A percentile compares a stretch with the other conserved stretches of the same genome.
These are phyloP conservation scores for Adelges cooleyi DNA, from an alignment of 1,140 invertebrate species.

Conservation along the genomic window DNA sequence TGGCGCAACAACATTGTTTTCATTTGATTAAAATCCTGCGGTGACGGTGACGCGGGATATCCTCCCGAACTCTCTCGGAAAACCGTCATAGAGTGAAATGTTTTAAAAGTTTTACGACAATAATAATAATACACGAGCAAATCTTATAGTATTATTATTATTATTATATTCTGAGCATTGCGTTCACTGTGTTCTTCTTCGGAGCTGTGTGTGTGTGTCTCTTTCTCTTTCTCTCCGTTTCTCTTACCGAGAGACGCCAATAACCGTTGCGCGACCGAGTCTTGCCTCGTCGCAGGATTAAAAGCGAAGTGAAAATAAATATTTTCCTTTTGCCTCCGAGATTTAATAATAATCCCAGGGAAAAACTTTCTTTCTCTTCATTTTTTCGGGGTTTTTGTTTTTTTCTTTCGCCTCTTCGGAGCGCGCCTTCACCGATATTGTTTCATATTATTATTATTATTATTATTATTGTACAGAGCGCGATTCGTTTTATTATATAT, in stretches of 20 bases:
- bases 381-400: no score
- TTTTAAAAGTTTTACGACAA: slow-evolving; percentile 25
- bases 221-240: no score
- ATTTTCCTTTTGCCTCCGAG: slow-evolving; percentile 21
- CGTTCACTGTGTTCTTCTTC: no score
- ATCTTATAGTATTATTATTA: no score
- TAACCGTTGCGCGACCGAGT: slow-evolving; percentile 1
- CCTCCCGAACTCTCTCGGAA: background rate
- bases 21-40: no score
- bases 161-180: no score
- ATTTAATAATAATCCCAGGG: slow-evolving; percentile 27
- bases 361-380: slow-evolving; percentile 11
- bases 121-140: slow-evolving; percentile 7
- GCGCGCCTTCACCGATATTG: background rate
- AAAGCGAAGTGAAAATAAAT: slow-evolving; percentile 28
- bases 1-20: no score
- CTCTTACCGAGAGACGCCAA: slow-evolving; percentile 17
- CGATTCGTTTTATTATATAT: slow-evolving; percentile 20
- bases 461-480: slow-evolving; percentile 9
- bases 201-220: no score
- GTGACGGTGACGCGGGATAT: no score
- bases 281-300: slow-evolving; percentile 7
- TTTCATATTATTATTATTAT: no score
- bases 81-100: slow-evolving; percentile 6
- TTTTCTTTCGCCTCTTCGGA: no score